Evolutionary conservation across 1,140 invertebrate genomes (phyloP), one percentile per base, ranked within the genome.

Genomic region (Drosophila pectinifera): DNA sequence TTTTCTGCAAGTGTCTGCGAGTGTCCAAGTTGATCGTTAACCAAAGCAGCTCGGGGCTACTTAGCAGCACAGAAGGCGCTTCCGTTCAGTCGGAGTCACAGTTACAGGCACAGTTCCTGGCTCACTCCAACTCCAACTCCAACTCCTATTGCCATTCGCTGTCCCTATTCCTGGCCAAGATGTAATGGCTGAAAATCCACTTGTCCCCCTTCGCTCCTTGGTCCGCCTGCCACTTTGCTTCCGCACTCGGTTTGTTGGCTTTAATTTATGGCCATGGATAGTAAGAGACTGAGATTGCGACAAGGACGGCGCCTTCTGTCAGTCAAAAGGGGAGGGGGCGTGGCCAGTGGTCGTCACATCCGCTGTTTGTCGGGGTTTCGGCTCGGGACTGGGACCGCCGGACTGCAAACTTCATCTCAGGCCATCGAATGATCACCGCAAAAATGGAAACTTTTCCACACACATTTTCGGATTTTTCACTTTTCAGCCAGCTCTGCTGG

Each of bases 181-280:
- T 86, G 83, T 59, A 83, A 82, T 82, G 83, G 75, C 75, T 81
- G 78, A 79, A 86, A 85, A 81, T 82, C 83, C 83, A 82, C 75
- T 88, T 79, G 78, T 73, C 45, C 28, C 28, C 28, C 26, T 54
- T 34, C 26, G 65, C 49, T 51, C 41, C 26, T 28, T 55, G 43
- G 20, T 16, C 69, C 57, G 75, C 46, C 73, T 76, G 62, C 80
- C 42, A 79, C 70, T 82, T 42, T 55, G 75, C 65, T 86, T 86
- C 79, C 83, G 83, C 55, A 65, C 51, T 86, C 79, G 79, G 83
- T 79, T 86, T 86, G 83, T 79, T 86, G 83, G 55, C 79, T 78
- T 88, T 88, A 86, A 86, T 86, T 88, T 86, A 86, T 86, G 75
- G 80, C 79, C 76, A 73, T 84, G 81, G 49, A 65, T 64, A 69